Percentiles rank a stretch among this genome's conserved stretches.
These are phyloP conservation scores for Drosophila bifasciata DNA, from an alignment of 1,140 invertebrate species.

Conservation along the genomic window DNA sequence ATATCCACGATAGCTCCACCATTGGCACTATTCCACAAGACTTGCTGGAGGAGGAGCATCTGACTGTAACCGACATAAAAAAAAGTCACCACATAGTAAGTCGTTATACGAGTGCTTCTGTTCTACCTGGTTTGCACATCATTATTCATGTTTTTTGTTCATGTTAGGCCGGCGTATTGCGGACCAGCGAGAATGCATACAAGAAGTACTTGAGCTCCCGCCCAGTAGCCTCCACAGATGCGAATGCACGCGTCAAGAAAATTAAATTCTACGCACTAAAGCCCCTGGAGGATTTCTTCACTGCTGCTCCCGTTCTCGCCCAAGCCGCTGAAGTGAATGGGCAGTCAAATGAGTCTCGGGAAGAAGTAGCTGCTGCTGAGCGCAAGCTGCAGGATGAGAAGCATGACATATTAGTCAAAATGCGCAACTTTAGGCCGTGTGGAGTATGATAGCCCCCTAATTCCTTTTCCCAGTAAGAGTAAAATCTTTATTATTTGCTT, in stretches of 20 bases:
- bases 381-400: constrained; percentile 79
- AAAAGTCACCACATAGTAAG: constrained; percentile 91
- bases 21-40: constrained; percentile 91
- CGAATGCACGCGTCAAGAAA: constrained; percentile 91
- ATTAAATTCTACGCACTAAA: constrained; percentile 82
- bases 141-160: background rate
- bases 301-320: constrained; percentile 51
- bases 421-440: constrained; percentile 93
- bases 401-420: constrained; percentile 88
- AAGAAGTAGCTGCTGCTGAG: constrained; percentile 65
- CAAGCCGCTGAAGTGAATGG: constrained; percentile 60
- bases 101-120: constrained; percentile 19
- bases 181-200: constrained; percentile 94
- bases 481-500: background rate
- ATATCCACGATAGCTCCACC: constrained; percentile 85
- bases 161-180: constrained; percentile 88
- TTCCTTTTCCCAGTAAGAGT: too few relatives aligned
- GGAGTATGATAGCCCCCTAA: constrained; percentile 87
- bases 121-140: background rate
- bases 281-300: constrained; percentile 81
- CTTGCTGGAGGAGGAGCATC: constrained; percentile 92
- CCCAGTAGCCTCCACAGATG: constrained; percentile 94
- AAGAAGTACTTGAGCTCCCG: constrained; percentile 95
- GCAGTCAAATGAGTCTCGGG: constrained; percentile 41
- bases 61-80: constrained; percentile 91